Evolutionary conservation across 2,113 vertebrate species (phyloP).

Genomic region (Ia io): DNA sequence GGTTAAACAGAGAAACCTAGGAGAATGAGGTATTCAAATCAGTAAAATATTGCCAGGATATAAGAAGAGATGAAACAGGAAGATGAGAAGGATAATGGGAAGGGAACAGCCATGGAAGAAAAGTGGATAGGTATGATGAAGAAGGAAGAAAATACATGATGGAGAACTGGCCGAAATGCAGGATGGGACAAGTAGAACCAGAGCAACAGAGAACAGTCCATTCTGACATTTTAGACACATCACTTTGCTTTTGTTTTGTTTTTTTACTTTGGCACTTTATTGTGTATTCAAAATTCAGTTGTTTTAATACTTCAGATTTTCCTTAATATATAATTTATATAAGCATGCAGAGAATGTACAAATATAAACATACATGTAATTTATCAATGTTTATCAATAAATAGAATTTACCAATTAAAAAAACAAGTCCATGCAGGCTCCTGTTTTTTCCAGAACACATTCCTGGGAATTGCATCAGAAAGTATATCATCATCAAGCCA

Average conservation of each 20-base stretch:
- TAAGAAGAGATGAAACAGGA: background rate
- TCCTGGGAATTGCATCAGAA: constrained; percentile 8
- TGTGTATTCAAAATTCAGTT: constrained; percentile 32
- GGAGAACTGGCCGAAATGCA: background rate
- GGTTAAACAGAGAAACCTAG: background rate
- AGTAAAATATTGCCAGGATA: background rate
- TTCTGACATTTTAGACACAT: background rate
- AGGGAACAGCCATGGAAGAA: background rate
- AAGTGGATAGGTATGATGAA: background rate
- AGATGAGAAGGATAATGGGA: background rate
- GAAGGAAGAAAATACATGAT: background rate
- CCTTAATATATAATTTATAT: constrained; percentile 5
- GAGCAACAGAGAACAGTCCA: background rate
- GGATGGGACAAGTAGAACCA: background rate
- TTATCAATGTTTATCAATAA: constrained; percentile 59
- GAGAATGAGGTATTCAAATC: background rate
- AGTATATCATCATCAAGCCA: background rate
- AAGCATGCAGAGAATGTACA: constrained; percentile 52
- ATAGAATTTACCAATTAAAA: constrained; percentile 52
- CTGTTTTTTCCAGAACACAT: constrained; percentile 17
- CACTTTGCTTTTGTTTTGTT: background rate
- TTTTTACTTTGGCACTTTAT: constrained; percentile 29
- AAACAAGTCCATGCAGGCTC: background rate
- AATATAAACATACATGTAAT: constrained; percentile 35
- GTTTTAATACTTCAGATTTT: constrained; percentile 2